These are phyloP conservation scores for Psylliodes chrysocephalus DNA, from an alignment of 2,888 invertebrate species.

Conservation along the genomic window DNA sequence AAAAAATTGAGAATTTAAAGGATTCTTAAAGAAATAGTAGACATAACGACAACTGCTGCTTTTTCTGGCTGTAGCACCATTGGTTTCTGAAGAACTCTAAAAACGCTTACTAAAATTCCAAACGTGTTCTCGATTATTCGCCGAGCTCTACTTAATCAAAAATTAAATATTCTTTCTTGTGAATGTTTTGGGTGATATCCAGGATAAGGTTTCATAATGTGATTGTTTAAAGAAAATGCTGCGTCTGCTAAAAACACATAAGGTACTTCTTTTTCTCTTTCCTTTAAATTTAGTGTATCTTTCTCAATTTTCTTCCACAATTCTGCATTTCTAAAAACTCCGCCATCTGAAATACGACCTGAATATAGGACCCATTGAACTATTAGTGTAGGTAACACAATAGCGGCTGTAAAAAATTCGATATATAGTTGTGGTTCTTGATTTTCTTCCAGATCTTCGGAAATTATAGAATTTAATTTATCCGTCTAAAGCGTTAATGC, in stretches of 20 bases:
- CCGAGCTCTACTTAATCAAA: constrained; percentile 26
- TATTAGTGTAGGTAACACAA: no score
- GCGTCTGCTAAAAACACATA: no score
- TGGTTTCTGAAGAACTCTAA: constrained; percentile 35
- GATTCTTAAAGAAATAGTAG: constrained; percentile 23
- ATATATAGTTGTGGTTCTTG: no score
- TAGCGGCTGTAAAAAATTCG: no score
- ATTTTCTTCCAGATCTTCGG: no score
- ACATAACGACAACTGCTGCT: constrained; percentile 28
- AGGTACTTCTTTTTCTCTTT: constrained; percentile 47
- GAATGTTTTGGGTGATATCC: constrained; percentile 17
- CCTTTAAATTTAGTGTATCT: constrained; percentile 14
- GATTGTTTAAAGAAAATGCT: no score
- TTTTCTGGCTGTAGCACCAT: constrained; percentile 39
- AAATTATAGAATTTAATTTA: no score
- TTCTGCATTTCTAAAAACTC: constrained; percentile 41
- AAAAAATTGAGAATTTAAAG: no score
- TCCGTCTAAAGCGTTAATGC: no score
- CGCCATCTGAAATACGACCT: constrained; percentile 56
- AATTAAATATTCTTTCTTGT: constrained; percentile 33
- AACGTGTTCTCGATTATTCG: constrained; percentile 35
- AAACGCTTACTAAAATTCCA: constrained; percentile 33
- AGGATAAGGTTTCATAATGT: constrained; percentile 32
- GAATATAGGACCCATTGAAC: no score
- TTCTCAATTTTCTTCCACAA: constrained; percentile 21